These are phyloP conservation scores for Globia sparganii DNA, from an alignment of 2,888 invertebrate species.

Conservation along the genomic window DNA sequence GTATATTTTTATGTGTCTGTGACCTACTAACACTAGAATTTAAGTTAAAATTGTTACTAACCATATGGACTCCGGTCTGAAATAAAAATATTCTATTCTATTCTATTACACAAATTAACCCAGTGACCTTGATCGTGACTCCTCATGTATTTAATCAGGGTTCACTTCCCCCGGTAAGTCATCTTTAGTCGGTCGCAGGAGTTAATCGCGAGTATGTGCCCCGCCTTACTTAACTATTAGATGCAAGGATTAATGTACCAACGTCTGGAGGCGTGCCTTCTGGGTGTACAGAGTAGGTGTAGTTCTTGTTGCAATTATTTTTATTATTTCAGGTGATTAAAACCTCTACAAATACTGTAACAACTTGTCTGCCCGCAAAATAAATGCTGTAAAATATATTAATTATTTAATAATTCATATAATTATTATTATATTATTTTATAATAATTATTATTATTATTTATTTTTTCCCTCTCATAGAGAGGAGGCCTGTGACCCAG, in stretches of 20 bases:
- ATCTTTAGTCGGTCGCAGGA: slow-evolving; percentile 35
- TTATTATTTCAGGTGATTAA: neutral
- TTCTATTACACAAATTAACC: slow-evolving; percentile 1
- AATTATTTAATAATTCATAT: no score
- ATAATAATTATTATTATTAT: no score
- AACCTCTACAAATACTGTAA: neutral
- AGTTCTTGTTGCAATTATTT: neutral
- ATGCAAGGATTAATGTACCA: slow-evolving; percentile 52
- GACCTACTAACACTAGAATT: no score
- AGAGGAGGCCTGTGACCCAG: no score
- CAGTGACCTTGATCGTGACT: slow-evolving; percentile 26
- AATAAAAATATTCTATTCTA: no score
- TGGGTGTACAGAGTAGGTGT: slow-evolving; percentile 24
- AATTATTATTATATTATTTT: no score
- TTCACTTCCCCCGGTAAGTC: slow-evolving; percentile 46
- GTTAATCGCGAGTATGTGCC: slow-evolving; percentile 48
- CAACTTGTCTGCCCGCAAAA: neutral
- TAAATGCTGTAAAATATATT: neutral
- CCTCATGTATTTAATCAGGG: slow-evolving; percentile 35
- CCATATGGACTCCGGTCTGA: no score
- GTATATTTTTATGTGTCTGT: no score
- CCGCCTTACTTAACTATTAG: slow-evolving; percentile 56
- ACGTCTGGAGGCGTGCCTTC: slow-evolving; percentile 34
- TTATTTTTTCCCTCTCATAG: no score
- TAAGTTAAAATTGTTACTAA: no score